Base-by-base conservation (phyloP, 2,797 vertebrate genomes). In the Staurois parvus region DNA sequence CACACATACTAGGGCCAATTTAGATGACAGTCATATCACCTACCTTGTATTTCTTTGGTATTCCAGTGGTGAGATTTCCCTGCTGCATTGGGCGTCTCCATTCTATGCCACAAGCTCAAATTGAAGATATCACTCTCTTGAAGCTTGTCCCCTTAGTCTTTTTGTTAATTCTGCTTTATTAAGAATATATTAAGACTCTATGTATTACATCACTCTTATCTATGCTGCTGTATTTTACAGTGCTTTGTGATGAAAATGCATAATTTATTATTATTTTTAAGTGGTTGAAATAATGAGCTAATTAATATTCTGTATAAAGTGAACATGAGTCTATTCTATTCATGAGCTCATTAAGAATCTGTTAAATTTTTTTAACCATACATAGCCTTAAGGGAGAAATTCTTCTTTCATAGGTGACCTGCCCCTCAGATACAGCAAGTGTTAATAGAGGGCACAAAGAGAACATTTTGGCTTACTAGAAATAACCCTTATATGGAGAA, bases 261-360 rank as follows among this genome's bases (percentile, higher is more conserved):
- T 70, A 45, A 70, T 80, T 34, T 21, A 80, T 56, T 40, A 34
- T n/a, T 21, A 40, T 30, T 19, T 34, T 32, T 17, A 62, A 28
- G 59, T 82, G 56, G 40, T 74, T 66, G 5, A 73, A 66, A 74
- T 74, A 74, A 85, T 68, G 62, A 75, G 42, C 84, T 75, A 56
- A 80, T 80, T 79, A 74, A 52, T 75, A 85, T 79, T 85, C 72
- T n/a, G 9, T n/a, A 15, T 32, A 73, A 48, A 32, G 45, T 56
- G 15, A 26, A 74, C 59, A 67, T 75, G 45, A 68, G 30, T 85
- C 37, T 52, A 40, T 72, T 64, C 28, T 66, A 79, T 84, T 85
- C 69, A 67, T 66, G 76, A 79, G 76, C 37, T 85, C 69, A 79
- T 73, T 85, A 85, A 67, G 28, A 59, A 79, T 24, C 64, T 85